Percentiles rank a stretch among this genome's conserved stretches.
phyloP scores from a whole-genome alignment of 2,888 invertebrate species.

The Ommatoiulus sabulosus region DNA sequence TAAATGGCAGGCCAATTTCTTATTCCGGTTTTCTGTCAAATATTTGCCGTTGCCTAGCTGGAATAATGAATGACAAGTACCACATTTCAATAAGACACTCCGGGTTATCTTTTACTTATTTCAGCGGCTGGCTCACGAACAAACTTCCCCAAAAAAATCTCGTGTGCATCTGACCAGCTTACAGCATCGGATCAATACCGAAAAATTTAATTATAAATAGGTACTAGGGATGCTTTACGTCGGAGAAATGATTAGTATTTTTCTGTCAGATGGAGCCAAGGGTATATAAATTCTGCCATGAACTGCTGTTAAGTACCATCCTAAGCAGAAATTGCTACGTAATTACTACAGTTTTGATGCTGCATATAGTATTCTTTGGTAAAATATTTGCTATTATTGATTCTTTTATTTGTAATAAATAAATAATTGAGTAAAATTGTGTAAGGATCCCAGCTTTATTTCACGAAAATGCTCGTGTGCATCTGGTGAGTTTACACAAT shows the following conservation, averaged over 20 bases:
- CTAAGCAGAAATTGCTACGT: too few relatives aligned
- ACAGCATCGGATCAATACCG: not conserved
- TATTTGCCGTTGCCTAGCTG: slow-evolving; percentile 12
- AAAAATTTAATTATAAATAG: not conserved
- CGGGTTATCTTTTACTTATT: not conserved
- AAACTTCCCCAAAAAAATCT: not conserved
- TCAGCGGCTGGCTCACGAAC: not conserved
- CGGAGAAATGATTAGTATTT: not conserved
- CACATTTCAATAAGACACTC: not conserved
- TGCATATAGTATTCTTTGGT: too few relatives aligned
- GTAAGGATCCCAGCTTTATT: too few relatives aligned
- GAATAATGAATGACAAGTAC: slow-evolving; percentile 43
- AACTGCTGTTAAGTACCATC: too few relatives aligned
- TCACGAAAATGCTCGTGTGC: too few relatives aligned
- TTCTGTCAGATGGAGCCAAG: too few relatives aligned
- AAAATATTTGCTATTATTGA: too few relatives aligned
- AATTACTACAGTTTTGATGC: too few relatives aligned
- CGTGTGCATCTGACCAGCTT: not conserved
- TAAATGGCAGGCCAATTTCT: slow-evolving; percentile 29
- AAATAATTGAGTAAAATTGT: too few relatives aligned
- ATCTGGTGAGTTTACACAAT: too few relatives aligned
- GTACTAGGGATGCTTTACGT: not conserved
- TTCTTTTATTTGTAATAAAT: too few relatives aligned
- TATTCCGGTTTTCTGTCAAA: slow-evolving; percentile 36
- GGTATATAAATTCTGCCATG: too few relatives aligned